Evolutionary conservation across 2,888 invertebrate species (phyloP), one percentile per base, ranked within the genome.

Genomic region (Colostygia pectinataria): DNA sequence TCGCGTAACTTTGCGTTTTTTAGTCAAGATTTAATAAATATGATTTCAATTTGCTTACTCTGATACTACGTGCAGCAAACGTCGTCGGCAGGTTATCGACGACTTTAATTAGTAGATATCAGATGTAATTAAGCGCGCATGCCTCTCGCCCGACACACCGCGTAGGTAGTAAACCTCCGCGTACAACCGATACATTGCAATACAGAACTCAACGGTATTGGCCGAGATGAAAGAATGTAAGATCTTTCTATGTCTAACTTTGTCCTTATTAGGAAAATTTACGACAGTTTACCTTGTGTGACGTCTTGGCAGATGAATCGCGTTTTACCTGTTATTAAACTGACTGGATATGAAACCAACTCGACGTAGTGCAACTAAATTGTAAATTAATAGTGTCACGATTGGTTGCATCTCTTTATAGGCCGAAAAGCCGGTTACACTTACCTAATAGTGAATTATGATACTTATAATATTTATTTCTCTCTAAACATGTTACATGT

Each of bases 121-220:
- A 62, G 66, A 61, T 56, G 66, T 63, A 72, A 74, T 72, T 69
- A 74, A 66, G 59, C 61, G 65, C 49, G 63, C 65, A 66, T 65
- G 70, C 64, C 52, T 50, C 58, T 49, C 37, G 52, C 6, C 25
- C 41, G 54, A 40, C 33, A 18, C 52, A 57, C 23, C 32, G 48
- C 46, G 66, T 68, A n/a, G n/a, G n/a, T n/a, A n/a, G n/a, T n/a
- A n/a, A n/a, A n/a, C n/a, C n/a, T n/a, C n/a, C n/a, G n/a, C n/a
- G n/a, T n/a, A n/a, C n/a, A 68, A 65, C 63, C 38, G 37, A 53
- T 37, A 37, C 60, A 52, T 31, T 15, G 41, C 39, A 28, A 51
- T 63, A 48, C 34, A 38, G 43, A 14, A 9, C n/a, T 10, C 49
- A 39, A 47, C 34, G 20, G 18, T 38, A 50, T 45, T 51, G 51